Evolutionary conservation across 2,113 vertebrate genomes (phyloP).

Genomic region (Morone saxatilis): DNA sequence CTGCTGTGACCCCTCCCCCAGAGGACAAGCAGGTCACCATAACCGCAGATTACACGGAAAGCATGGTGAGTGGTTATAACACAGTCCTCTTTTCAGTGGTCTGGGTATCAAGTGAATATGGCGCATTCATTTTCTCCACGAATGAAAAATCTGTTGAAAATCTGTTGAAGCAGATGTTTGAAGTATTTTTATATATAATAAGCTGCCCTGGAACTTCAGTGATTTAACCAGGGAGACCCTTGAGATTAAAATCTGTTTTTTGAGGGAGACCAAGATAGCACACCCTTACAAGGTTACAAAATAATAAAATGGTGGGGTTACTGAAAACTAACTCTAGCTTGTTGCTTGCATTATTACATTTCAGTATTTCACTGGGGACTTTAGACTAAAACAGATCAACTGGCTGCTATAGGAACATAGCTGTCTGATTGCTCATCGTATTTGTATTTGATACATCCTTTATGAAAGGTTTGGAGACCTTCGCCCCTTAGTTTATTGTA

Average conservation of each 20-base stretch:
- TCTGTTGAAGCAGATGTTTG: too few species aligned
- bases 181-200: neutral
- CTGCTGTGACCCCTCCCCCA: constrained; percentile 87
- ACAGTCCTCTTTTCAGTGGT: neutral
- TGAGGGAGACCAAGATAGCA: too few species aligned
- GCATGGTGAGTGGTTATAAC: constrained; percentile 87
- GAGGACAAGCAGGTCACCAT: constrained; percentile 97
- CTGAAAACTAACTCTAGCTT: neutral
- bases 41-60: constrained; percentile 95
- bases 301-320: too few species aligned
- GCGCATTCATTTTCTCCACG: too few species aligned
- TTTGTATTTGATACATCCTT: too few species aligned
- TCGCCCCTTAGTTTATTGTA: neutral
- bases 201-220: neutral
- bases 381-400: neutral
- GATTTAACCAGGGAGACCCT: too few species aligned
- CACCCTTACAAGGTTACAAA: too few species aligned
- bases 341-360: neutral
- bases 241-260: too few species aligned
- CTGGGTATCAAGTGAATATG: neutral
- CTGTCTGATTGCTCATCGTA: too few species aligned
- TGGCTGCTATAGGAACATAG: neutral
- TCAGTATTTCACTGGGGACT: neutral
- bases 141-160: too few species aligned
- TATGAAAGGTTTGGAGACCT: too few species aligned